Conservation (phyloP, 2,113 vertebrate genomes). For the Aptenodytes forsteri region DNA sequence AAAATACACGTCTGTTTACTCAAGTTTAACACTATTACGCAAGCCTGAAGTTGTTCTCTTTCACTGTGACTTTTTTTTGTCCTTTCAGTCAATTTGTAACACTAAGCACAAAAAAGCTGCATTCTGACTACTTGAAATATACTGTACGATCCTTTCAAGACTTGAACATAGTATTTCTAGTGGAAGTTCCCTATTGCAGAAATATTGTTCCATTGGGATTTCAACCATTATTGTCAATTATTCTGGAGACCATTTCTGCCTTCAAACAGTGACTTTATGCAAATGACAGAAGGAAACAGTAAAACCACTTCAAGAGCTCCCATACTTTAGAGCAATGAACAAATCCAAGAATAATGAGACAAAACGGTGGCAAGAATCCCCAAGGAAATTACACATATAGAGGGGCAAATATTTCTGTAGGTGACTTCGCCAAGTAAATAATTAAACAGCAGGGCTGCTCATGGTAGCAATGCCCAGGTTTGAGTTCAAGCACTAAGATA, state of each 20-base stretch:
- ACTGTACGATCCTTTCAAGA: not conserved
- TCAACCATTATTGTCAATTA: constrained; percentile 1
- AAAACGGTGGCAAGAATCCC: not conserved
- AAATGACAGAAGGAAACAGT: constrained; percentile 1
- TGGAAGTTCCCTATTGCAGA: not conserved
- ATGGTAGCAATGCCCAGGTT: not conserved
- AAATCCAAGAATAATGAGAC: not conserved
- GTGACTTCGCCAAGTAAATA: not conserved
- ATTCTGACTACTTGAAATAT: not conserved
- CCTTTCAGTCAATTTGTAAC: not conserved
- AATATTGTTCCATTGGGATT: not conserved
- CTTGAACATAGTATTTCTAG: not conserved
- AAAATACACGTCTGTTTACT: not conserved
- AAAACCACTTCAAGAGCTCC: constrained; percentile 9
- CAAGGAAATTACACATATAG: not conserved
- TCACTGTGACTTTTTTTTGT: not conserved
- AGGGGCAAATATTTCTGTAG: not conserved
- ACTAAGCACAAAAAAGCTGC: not conserved
- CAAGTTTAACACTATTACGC: not conserved
- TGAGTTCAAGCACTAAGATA: not conserved
- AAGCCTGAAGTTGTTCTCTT: not conserved
- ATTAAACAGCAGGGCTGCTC: not conserved
- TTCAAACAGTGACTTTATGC: not conserved
- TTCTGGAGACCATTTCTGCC: not conserved
- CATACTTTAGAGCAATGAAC: not conserved